Conservation (phyloP, 2,797 vertebrate species). For the Xenentodon cancila region DNA sequence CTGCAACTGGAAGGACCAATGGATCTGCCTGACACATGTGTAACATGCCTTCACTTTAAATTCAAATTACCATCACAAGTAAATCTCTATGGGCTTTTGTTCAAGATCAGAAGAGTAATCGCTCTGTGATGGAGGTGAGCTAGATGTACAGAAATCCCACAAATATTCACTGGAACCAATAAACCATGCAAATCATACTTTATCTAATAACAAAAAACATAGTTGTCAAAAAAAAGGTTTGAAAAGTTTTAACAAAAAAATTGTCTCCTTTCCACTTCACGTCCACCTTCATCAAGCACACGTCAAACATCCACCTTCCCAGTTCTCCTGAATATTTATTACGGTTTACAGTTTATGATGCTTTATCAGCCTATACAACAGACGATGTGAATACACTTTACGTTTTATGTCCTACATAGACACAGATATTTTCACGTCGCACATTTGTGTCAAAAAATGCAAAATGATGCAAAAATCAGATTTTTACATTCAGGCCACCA, state of each 20-base stretch:
- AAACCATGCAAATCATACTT: not conserved
- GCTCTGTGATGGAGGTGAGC: no score
- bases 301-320: no score
- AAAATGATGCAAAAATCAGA: not conserved
- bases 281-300: no score
- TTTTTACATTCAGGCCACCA: not conserved
- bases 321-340: no score
- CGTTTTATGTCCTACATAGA: conserved; percentile 2
- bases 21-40: not conserved
- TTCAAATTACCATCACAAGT: not conserved
- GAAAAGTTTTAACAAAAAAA: not conserved
- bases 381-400: not conserved
- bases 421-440: not conserved
- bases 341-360: no score
- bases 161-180: no score
- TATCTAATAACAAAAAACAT: not conserved
- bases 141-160: no score
- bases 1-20: not conserved
- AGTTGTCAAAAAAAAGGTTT: not conserved
- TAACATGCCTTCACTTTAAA: no score
- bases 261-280: not conserved
- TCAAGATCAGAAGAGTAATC: no score
- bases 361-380: not conserved
- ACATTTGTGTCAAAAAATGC: not conserved
- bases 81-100: not conserved